Conservation (phyloP, 2,113 vertebrate species). For the Gnathonemus echidnorhynchus region DNA sequence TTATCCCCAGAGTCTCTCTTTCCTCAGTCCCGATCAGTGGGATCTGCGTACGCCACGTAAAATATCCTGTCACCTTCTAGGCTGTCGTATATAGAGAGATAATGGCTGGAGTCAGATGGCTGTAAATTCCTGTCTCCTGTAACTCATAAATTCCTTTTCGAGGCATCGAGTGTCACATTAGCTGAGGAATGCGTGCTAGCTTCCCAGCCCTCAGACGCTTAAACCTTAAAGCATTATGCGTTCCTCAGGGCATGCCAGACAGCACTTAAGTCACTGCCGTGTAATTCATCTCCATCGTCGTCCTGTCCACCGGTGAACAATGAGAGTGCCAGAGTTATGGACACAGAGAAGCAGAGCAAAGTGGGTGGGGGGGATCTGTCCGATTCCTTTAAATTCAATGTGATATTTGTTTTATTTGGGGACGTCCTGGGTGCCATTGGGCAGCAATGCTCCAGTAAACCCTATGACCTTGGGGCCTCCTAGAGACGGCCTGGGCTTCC, state of each 20-base stretch:
- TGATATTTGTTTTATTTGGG: not conserved
- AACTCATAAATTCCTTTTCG: constrained; percentile 5
- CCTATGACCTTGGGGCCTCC: not conserved
- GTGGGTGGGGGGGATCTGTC: constrained; percentile 39
- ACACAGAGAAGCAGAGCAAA: constrained; percentile 6
- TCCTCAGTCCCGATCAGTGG: not conserved
- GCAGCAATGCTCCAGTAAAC: not conserved
- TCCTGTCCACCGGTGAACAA: constrained; percentile 16
- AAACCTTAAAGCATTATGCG: not conserved
- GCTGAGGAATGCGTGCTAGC: not conserved
- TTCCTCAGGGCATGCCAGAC: not conserved
- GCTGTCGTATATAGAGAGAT: not conserved
- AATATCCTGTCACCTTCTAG: not conserved
- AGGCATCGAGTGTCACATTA: constrained; percentile 8
- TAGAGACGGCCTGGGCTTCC: not conserved
- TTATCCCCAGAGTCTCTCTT: not conserved
- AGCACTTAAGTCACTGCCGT: not conserved
- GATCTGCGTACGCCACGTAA: not conserved
- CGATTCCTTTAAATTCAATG: not conserved
- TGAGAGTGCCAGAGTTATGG: constrained; percentile 25
- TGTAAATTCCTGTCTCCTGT: constrained; percentile 1
- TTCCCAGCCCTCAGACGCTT: not conserved
- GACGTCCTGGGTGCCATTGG: not conserved
- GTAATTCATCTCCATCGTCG: not conserved
- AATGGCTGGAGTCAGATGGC: not conserved